A percentile compares a stretch with the other conserved stretches of the same genome.
Conservation (phyloP, 2,113 vertebrate genomes). For the Indicator indicator region DNA sequence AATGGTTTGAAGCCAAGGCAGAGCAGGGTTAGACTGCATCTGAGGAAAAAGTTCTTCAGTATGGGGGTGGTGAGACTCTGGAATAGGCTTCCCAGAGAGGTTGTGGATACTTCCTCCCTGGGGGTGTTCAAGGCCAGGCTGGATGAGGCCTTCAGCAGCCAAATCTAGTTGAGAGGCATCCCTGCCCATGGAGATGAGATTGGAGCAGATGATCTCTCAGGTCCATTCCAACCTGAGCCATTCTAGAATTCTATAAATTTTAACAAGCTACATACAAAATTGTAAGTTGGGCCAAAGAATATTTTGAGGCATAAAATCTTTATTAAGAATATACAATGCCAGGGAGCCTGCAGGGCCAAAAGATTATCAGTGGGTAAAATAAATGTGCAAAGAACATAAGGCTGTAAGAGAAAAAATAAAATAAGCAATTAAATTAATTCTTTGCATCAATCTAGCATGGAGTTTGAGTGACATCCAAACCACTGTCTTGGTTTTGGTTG, state of each 20-base stretch:
- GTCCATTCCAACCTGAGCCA: no score
- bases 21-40: no score
- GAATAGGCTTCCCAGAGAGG: no score
- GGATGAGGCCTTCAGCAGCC: no score
- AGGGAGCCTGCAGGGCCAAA: background rate
- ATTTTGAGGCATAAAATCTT: background rate
- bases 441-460: background rate
- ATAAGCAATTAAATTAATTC: background rate
- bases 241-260: background rate
- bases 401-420: background rate
- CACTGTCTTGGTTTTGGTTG: background rate
- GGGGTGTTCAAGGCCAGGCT: no score
- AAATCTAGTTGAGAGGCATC: no score
- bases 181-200: no score
- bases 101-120: no score
- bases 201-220: no score
- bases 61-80: no score
- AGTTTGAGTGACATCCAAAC: background rate
- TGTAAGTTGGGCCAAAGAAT: background rate
- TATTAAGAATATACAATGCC: background rate
- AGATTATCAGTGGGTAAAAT: background rate
- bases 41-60: no score
- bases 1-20: no score
- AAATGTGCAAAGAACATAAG: background rate
- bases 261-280: background rate